Evolutionary conservation across 92 coral and sea anemone species (phyloP), one percentile per base, ranked within the genome.

Genomic region (Palythoa caribaeorum): DNA sequence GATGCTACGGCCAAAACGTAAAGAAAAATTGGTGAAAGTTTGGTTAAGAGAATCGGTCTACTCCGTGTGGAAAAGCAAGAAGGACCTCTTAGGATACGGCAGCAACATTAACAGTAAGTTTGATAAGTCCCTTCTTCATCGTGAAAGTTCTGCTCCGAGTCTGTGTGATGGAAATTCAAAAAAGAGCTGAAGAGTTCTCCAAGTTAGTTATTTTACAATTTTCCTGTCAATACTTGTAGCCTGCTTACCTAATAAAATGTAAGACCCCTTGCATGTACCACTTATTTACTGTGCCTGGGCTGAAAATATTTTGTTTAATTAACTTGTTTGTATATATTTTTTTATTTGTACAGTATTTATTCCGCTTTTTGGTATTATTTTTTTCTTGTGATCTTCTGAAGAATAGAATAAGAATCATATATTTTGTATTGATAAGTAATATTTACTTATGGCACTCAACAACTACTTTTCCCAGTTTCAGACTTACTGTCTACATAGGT

Each of bases 21-120:
- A 73, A 85, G 88, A 85, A 55, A 73, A 84, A 71, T 37, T 84
- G 78, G 44, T 84, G 78, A 84, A 84, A 71, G 79, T 84, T 69
- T 84, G 69, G 83, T 52, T 85, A 70, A 47, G 73, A 72, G 75
- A 85, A 37, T 85, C 83, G 57, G 80, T 72, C 6, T 54, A 66
- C 73, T 21, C 88, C 1, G 76, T 73, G 51, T 85, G 88, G 88
- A 72, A 73, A 73, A 72, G 37, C 81, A 85, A 73, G 80, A 59
- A 73, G 53, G 55, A 73, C 55, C 54, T 84, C 76, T 19, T 78
- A 68, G 44, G 77, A 47, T 84, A 84, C 78, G 37, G 78, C 71
- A 20, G 69, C 71, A 80, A 54, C 86, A 80, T 74, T 16, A 55
- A 44, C 69, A 80, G 71, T 62, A 40, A 70, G 74, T 70, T 70